Percentiles rank a stretch among this genome's conserved stretches.
phyloP scores from a whole-genome alignment of 2,113 vertebrate genomes.

The Paracanthobrama guichenoti region DNA sequence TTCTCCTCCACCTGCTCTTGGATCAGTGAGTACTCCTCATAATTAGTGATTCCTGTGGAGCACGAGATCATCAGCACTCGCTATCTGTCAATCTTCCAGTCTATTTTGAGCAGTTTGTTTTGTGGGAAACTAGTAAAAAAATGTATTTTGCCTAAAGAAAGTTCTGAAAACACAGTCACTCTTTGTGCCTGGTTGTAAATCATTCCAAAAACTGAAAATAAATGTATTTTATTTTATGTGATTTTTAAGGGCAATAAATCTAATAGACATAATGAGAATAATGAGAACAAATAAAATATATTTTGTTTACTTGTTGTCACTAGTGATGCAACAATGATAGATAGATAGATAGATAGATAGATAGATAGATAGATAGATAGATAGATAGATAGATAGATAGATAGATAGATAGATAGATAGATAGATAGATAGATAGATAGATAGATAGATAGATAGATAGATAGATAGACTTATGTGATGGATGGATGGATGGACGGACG shows the following conservation, averaged over 20 bases:
- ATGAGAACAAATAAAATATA: background rate
- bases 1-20: slow-evolving; percentile 91
- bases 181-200: background rate
- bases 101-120: slow-evolving; percentile 45
- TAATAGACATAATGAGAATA: background rate
- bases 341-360: too few relatives aligned
- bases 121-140: slow-evolving; percentile 54
- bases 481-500: too few relatives aligned
- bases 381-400: too few relatives aligned
- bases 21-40: slow-evolving; percentile 98
- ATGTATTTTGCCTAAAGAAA: slow-evolving; percentile 25
- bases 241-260: background rate
- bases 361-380: too few relatives aligned
- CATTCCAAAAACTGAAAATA: background rate
- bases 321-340: background rate
- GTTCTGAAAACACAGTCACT: slow-evolving; percentile 20
- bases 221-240: background rate
- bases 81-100: background rate
- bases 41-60: slow-evolving; percentile 97
- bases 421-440: too few relatives aligned
- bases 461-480: too few relatives aligned
- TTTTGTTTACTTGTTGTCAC: background rate
- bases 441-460: too few relatives aligned
- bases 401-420: too few relatives aligned
- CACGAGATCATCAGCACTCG: background rate